Evolutionary conservation across 2,113 vertebrate genomes (phyloP).

Genomic region (Mugil cephalus): DNA sequence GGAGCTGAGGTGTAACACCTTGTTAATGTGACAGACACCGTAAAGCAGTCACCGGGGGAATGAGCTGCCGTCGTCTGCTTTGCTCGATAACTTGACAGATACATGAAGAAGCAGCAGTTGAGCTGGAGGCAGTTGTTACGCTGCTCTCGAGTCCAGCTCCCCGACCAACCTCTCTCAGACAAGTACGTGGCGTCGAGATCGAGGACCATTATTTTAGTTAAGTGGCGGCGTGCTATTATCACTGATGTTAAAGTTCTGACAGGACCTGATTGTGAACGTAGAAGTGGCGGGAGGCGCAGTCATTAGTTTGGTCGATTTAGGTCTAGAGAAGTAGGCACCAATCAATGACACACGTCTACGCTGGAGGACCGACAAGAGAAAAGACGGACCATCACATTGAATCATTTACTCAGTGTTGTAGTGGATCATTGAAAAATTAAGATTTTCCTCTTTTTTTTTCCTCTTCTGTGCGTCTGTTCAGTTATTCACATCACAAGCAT

Average conservation of each 20-base stretch:
- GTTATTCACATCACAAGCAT: too few relatives aligned
- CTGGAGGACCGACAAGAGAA: not conserved
- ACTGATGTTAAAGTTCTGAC: not conserved
- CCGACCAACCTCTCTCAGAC: slow-evolving; percentile 32
- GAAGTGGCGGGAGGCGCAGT: not conserved
- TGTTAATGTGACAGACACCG: slow-evolving; percentile 73
- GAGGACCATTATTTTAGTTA: slow-evolving; percentile 13
- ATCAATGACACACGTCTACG: not conserved
- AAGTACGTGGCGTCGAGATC: slow-evolving; percentile 22
- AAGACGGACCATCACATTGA: too few relatives aligned
- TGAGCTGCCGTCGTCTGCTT: slow-evolving; percentile 53
- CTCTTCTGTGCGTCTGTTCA: too few relatives aligned
- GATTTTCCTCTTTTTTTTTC: too few relatives aligned
- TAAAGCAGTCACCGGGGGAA: slow-evolving; percentile 63
- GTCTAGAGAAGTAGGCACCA: not conserved
- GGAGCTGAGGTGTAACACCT: slow-evolving; percentile 64
- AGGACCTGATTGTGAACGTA: slow-evolving; percentile 24
- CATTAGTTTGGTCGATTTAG: slow-evolving; percentile 5
- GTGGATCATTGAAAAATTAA: too few relatives aligned
- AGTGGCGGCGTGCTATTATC: not conserved
- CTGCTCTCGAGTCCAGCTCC: slow-evolving; percentile 47
- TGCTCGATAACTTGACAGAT: slow-evolving; percentile 62
- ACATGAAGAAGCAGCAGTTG: slow-evolving; percentile 47
- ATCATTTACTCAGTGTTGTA: too few relatives aligned
- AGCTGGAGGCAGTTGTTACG: slow-evolving; percentile 52